Evolutionary conservation across 2,888 invertebrate species (phyloP).

Genomic region (Agrotis segetum): DNA sequence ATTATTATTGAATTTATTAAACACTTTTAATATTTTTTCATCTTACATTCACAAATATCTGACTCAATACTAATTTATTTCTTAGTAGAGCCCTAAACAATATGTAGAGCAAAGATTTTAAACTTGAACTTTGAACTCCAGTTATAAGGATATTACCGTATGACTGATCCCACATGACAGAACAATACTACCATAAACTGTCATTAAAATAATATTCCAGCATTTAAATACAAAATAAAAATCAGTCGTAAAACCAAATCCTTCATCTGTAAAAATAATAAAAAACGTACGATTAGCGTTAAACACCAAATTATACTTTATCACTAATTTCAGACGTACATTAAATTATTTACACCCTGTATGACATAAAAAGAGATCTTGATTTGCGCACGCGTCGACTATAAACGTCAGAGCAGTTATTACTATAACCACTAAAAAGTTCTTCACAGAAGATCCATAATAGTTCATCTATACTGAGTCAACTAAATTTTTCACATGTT

Average conservation of each 20-base stretch:
- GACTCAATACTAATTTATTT: background rate
- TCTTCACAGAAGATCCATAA: constrained; percentile 33
- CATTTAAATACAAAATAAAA: constrained; percentile 38
- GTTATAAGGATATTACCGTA: background rate
- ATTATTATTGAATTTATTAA: too few relatives aligned
- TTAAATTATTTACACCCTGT: constrained; percentile 79
- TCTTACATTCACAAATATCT: too few relatives aligned
- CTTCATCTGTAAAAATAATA: constrained; percentile 67
- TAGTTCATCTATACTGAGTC: too few relatives aligned
- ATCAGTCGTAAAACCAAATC: constrained; percentile 43
- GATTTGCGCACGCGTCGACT: constrained; percentile 84
- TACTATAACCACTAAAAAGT: constrained; percentile 23
- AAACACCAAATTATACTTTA: constrained; percentile 84
- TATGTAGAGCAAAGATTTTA: background rate
- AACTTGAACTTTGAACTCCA: background rate
- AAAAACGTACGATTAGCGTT: constrained; percentile 84
- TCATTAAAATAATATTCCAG: constrained; percentile 34
- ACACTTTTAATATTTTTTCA: too few relatives aligned
- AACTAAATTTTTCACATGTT: too few relatives aligned
- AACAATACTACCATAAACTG: constrained; percentile 26
- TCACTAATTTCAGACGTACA: constrained; percentile 74
- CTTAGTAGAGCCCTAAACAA: background rate
- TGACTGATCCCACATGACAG: background rate
- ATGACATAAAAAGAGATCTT: constrained; percentile 72
- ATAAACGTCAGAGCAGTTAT: constrained; percentile 60